Conservation (phyloP, 1,140 invertebrate species). For the Lithobius niger region DNA sequence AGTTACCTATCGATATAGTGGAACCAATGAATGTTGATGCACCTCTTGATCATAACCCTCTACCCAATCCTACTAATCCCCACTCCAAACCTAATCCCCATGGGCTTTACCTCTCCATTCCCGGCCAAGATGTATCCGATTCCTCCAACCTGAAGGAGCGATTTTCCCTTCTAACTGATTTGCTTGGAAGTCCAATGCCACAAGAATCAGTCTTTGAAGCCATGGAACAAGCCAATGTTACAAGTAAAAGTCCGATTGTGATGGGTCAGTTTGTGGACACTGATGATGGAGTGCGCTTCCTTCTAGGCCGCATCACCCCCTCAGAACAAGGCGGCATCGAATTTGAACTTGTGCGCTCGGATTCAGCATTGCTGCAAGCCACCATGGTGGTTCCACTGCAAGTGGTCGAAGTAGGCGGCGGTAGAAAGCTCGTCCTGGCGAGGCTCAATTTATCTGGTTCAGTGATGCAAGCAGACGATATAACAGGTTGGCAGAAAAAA, state of each 20-base stretch:
- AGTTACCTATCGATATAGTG: too few species aligned
- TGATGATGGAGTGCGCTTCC: slow-evolving; percentile 50
- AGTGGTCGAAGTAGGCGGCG: not conserved
- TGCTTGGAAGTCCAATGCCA: not conserved
- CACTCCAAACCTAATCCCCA: too few species aligned
- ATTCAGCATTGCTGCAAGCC: slow-evolving; percentile 10
- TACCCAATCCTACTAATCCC: too few species aligned
- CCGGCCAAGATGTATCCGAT: too few species aligned
- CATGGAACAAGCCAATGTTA: not conserved
- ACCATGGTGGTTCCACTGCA: not conserved
- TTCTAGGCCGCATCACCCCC: slow-evolving; percentile 55
- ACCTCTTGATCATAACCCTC: too few species aligned
- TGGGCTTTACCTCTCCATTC: too few species aligned
- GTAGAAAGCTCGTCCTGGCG: not conserved
- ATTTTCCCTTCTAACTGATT: not conserved
- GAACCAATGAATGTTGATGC: too few species aligned
- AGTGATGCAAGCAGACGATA: not conserved
- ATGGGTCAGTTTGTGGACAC: slow-evolving; percentile 52
- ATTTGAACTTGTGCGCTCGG: slow-evolving; percentile 14
- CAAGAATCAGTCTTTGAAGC: not conserved
- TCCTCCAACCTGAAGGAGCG: too few species aligned
- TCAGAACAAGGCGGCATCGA: slow-evolving; percentile 44
- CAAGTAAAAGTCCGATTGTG: not conserved
- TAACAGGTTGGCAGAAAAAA: too few species aligned
- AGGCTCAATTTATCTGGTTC: slow-evolving; percentile 1